phyloP scores from a whole-genome alignment of 2,797 vertebrate species.

The Epinephelus coioides region DNA sequence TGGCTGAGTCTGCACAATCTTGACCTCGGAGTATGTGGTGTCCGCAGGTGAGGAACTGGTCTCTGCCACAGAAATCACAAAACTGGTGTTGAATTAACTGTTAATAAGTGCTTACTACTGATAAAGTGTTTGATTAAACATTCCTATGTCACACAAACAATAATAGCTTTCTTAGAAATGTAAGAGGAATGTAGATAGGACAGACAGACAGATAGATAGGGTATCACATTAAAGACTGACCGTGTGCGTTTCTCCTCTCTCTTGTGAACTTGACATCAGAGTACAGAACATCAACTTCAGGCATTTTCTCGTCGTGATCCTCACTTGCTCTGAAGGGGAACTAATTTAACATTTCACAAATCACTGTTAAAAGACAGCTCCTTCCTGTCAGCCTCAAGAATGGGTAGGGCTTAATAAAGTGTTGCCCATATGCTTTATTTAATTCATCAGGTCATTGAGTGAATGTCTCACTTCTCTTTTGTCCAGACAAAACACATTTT shows the following conservation, averaged over 20 bases:
- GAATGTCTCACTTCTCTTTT: neutral
- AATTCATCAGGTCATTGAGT: accelerated
- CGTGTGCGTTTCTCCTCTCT: accelerated
- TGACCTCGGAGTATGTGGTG: constrained; percentile 48
- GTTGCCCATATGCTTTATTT: neutral
- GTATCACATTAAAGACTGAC: constrained; percentile 43
- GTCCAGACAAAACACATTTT: neutral
- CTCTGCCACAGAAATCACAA: constrained; percentile 18
- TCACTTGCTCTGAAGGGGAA: neutral
- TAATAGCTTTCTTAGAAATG: neutral
- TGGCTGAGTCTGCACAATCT: neutral
- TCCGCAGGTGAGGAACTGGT: neutral
- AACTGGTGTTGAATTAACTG: neutral
- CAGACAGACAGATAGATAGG: neutral
- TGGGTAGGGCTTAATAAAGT: neutral
- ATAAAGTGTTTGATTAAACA: neutral
- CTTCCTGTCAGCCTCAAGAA: neutral
- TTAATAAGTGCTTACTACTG: accelerated
- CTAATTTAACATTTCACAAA: accelerated
- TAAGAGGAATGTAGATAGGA: neutral
- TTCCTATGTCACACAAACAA: too few relatives aligned
- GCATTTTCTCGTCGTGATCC: constrained; percentile 30
- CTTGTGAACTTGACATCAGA: constrained; percentile 50
- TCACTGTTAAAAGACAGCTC: accelerated
- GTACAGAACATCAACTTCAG: constrained; percentile 53